A percentile compares a stretch with the other conserved stretches of the same genome.
Conservation (phyloP, 2,113 vertebrate species). For the Fulica atra region DNA sequence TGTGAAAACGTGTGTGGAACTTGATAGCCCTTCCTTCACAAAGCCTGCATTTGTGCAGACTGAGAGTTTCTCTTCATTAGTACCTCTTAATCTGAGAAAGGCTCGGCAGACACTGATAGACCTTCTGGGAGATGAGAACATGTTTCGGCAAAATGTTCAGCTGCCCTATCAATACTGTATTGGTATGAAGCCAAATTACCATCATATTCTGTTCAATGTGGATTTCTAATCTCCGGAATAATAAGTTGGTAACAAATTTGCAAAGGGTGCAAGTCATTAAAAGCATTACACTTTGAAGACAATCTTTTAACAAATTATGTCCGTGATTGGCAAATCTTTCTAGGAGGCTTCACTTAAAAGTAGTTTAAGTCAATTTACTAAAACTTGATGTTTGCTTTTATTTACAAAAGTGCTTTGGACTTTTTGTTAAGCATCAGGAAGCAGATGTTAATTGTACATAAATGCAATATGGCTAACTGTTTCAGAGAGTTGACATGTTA, state of each 20-base stretch:
- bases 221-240: background rate
- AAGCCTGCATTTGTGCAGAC: background rate
- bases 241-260: background rate
- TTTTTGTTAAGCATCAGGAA: background rate
- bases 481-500: background rate
- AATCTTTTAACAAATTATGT: background rate
- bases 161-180: conserved; percentile 80
- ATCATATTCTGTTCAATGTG: background rate
- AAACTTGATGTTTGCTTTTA: background rate
- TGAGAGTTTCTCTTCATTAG: background rate
- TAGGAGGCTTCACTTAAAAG: background rate
- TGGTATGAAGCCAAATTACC: conserved; percentile 60
- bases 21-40: conserved; percentile 76
- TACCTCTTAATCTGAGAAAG: background rate
- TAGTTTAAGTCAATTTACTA: background rate
- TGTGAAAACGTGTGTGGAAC: conserved; percentile 81
- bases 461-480: background rate
- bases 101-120: conserved; percentile 63
- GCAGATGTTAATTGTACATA: background rate
- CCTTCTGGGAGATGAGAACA: conserved; percentile 68
- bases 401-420: background rate
- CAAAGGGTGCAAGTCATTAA: background rate
- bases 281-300: background rate
- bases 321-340: background rate
- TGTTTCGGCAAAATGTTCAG: conserved; percentile 73